Evolutionary conservation across 2,797 vertebrate genomes (phyloP).

Genomic region (Liparis tanakae): DNA sequence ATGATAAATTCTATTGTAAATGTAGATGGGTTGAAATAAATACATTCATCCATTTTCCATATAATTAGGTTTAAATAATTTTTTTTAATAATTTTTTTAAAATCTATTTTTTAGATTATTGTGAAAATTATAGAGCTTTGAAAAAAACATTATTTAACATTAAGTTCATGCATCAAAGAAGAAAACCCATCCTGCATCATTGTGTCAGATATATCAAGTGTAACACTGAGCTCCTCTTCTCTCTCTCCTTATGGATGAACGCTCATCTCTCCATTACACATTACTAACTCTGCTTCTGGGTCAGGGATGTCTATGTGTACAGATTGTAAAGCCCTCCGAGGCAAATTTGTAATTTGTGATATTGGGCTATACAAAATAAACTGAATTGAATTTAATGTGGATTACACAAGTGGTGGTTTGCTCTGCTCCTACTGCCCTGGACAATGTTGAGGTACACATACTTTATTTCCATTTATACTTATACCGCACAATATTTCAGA

Average conservation of each 20-base stretch:
- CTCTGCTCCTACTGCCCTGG: not conserved
- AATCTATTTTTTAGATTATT: not conserved
- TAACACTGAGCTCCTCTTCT: not conserved
- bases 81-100: too few species aligned
- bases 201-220: not conserved
- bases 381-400: not conserved
- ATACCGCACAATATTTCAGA: not conserved
- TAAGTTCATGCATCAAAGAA: not conserved
- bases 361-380: too few species aligned
- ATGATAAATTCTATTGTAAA: not conserved
- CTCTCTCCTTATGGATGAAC: too few species aligned
- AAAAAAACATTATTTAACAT: not conserved
- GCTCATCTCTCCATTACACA: too few species aligned
- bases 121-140: too few species aligned
- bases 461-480: not conserved
- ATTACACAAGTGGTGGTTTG: not conserved
- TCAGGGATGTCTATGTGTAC: too few species aligned
- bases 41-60: not conserved
- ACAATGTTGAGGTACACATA: not conserved
- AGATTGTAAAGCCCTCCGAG: too few species aligned
- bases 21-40: not conserved
- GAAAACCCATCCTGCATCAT: too few species aligned
- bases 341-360: too few species aligned
- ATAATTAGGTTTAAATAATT: not conserved
- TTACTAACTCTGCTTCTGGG: too few species aligned